Conservation (phyloP, 2,113 vertebrate species). For the Cyprinus carpio region DNA sequence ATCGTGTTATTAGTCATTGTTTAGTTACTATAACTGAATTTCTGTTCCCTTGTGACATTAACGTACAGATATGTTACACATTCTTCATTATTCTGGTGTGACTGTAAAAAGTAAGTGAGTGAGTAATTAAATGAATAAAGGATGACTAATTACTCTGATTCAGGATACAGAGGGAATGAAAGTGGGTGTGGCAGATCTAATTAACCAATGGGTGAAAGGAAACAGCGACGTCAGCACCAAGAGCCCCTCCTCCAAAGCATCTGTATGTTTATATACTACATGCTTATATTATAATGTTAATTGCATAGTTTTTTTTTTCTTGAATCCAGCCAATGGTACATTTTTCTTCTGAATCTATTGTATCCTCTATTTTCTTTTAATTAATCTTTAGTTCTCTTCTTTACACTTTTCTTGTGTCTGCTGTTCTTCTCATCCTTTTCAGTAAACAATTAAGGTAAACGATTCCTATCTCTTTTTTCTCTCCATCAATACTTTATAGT, state of each 20-base stretch:
- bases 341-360: neutral
- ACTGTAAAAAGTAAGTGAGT: neutral
- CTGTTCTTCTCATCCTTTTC: slow-evolving; percentile 50
- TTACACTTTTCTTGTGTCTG: slow-evolving; percentile 54
- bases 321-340: neutral
- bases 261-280: slow-evolving; percentile 58
- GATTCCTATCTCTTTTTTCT: neutral
- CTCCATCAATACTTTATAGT: neutral
- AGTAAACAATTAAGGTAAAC: slow-evolving; percentile 47
- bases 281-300: neutral
- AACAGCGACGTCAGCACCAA: slow-evolving; percentile 59
- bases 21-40: too few relatives aligned
- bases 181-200: slow-evolving; percentile 74
- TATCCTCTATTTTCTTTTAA: slow-evolving; percentile 25
- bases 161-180: slow-evolving; percentile 76
- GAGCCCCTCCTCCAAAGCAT: slow-evolving; percentile 64
- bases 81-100: neutral
- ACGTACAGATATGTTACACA: too few relatives aligned
- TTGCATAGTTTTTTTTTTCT: neutral
- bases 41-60: too few relatives aligned
- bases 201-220: slow-evolving; percentile 77
- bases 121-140: neutral
- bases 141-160: slow-evolving; percentile 9
- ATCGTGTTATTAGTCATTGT: too few relatives aligned
- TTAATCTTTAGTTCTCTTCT: slow-evolving; percentile 49